Evolutionary conservation across 2,888 invertebrate species (phyloP).

Genomic region (Himalopsyche anomala): DNA sequence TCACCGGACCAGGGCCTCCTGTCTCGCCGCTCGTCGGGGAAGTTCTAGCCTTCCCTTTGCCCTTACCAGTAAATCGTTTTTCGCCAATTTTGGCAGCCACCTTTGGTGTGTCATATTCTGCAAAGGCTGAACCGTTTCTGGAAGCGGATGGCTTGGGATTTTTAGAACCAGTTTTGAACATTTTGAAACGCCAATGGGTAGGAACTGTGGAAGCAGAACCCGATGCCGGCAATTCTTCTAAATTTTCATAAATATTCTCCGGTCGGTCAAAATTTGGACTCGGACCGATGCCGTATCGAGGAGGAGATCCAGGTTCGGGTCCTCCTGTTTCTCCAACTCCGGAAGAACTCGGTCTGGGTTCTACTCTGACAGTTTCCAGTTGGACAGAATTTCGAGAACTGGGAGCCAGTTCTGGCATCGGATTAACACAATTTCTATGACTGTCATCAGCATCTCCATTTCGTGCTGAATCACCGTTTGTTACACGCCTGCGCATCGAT

Average conservation of each 20-base stretch:
- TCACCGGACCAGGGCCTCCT: conserved; percentile 56
- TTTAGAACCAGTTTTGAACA: conserved; percentile 65
- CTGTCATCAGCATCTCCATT: neutral
- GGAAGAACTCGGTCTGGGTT: neutral
- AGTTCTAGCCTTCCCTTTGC: conserved; percentile 63
- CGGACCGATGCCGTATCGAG: conserved; percentile 68
- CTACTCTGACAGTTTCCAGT: neutral
- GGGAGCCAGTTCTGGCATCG: neutral
- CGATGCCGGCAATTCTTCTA: conserved; percentile 67
- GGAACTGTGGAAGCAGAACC: conserved; percentile 66
- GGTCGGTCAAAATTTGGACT: conserved; percentile 70
- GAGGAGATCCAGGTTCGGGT: conserved; percentile 59
- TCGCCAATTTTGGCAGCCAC: conserved; percentile 62
- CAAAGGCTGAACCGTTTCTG: conserved; percentile 55
- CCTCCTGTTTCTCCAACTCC: conserved; percentile 24
- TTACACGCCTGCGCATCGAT: neutral
- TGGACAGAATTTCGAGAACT: neutral
- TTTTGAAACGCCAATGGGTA: conserved; percentile 66
- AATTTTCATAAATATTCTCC: conserved; percentile 71
- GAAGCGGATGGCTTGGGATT: conserved; percentile 59
- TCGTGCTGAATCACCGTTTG: neutral
- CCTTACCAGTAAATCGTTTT: conserved; percentile 63
- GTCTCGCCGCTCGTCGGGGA: conserved; percentile 58
- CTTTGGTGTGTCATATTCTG: conserved; percentile 64
- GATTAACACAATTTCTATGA: conserved; percentile 5